These are phyloP conservation scores for Apantesis nais DNA, from an alignment of 2,888 invertebrate genomes.

Conservation along the genomic window DNA sequence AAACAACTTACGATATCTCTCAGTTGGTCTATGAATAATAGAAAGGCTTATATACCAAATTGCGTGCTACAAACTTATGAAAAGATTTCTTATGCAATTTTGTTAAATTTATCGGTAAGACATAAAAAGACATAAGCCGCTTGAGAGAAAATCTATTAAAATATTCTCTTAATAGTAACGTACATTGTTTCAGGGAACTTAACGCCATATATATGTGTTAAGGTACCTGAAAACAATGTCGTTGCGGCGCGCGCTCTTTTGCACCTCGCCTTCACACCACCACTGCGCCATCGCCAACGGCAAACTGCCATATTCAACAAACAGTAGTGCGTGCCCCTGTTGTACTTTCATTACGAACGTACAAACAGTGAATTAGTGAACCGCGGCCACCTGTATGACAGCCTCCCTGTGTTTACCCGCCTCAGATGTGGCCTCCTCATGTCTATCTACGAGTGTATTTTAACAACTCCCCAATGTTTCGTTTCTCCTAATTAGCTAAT, in stretches of 20 bases:
- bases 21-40: slow-evolving; percentile 28
- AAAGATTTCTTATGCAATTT: slow-evolving; percentile 7
- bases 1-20: slow-evolving; percentile 34
- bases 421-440: slow-evolving; percentile 39
- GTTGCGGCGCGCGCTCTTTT: slow-evolving; percentile 13
- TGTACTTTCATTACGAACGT: slow-evolving; percentile 52
- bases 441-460: slow-evolving; percentile 36
- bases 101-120: not conserved
- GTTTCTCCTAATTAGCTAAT: slow-evolving; percentile 41
- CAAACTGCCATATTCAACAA: slow-evolving; percentile 30
- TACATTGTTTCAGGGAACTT: too few relatives aligned
- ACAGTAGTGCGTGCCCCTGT: slow-evolving; percentile 45
- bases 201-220: too few relatives aligned
- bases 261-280: slow-evolving; percentile 2
- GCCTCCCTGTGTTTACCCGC: slow-evolving; percentile 26
- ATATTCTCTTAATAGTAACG: too few relatives aligned
- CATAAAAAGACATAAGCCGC: slow-evolving; percentile 8
- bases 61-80: slow-evolving; percentile 9
- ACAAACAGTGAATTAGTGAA: slow-evolving; percentile 50
- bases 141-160: slow-evolving; percentile 15
- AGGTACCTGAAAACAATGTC: too few relatives aligned
- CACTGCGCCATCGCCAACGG: slow-evolving; percentile 11
- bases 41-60: slow-evolving; percentile 21
- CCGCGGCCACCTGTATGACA: slow-evolving; percentile 43
- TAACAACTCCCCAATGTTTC: slow-evolving; percentile 34